phyloP scores from a whole-genome alignment of 2,113 vertebrate species.

The Macrotis lagotis region DNA sequence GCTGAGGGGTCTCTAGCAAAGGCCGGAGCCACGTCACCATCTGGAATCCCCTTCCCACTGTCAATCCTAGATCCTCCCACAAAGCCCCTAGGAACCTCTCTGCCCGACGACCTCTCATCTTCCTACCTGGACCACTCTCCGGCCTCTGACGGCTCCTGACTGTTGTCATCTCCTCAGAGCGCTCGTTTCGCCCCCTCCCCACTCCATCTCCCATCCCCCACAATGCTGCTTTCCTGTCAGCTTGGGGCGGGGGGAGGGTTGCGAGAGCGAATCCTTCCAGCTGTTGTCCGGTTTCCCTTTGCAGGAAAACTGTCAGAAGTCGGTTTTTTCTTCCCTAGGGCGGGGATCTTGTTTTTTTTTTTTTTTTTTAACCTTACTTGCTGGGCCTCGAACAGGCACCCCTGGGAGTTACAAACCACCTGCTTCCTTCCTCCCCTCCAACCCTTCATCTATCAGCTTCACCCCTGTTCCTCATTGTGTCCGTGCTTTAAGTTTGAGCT shows the following conservation, averaged over 20 bases:
- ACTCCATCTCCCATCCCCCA: too few relatives aligned
- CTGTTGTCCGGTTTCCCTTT: not conserved
- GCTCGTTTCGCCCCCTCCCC: not conserved
- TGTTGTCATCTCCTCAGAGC: not conserved
- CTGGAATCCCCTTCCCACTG: not conserved
- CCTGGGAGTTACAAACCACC: not conserved
- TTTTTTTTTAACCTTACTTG: not conserved
- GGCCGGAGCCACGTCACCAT: not conserved
- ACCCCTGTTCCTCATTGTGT: not conserved
- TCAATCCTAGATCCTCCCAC: not conserved
- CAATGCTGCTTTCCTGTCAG: not conserved
- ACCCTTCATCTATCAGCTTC: fast-evolving
- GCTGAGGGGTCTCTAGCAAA: not conserved
- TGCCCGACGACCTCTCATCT: not conserved
- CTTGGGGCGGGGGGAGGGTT: not conserved
- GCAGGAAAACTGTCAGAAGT: not conserved
- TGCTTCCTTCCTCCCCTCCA: not conserved
- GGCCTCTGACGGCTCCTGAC: not conserved
- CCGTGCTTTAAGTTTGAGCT: not conserved
- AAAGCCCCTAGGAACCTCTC: not conserved
- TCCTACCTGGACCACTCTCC: not conserved
- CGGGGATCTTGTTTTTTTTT: not conserved
- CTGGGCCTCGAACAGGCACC: not conserved
- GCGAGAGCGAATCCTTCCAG: not conserved
- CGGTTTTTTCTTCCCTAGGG: not conserved